These are phyloP conservation scores for Microplitis mediator DNA, from an alignment of 1,140 invertebrate genomes.

Conservation along the genomic window DNA sequence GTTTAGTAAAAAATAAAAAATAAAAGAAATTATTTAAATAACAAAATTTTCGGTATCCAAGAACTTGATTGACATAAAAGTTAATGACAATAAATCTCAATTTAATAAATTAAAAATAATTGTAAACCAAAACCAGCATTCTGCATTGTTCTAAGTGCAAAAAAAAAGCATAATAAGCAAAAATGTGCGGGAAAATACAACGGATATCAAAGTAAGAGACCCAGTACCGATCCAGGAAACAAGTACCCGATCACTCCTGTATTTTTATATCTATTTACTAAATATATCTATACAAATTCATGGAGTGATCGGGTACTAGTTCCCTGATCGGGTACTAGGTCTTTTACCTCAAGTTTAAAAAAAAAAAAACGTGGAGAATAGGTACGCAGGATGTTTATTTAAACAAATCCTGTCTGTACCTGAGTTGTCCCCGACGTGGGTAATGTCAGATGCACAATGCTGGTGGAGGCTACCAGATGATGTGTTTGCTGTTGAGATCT, in stretches of 20 bases:
- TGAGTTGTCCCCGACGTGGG: constrained; percentile 72
- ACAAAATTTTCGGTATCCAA: too few species aligned
- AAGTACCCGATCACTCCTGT: too few species aligned
- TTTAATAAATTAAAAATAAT: not conserved
- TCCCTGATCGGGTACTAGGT: too few species aligned
- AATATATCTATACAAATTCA: too few species aligned
- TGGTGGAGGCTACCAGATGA: constrained; percentile 72
- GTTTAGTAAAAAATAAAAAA: too few species aligned
- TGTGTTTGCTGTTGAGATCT: constrained; percentile 62
- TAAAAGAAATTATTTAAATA: too few species aligned
- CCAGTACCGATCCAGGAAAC: too few species aligned
- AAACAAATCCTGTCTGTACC: constrained; percentile 63
- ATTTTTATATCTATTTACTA: too few species aligned
- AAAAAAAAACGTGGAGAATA: constrained; percentile 19
- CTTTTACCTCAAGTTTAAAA: not conserved
- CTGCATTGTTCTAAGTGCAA: constrained; percentile 44
- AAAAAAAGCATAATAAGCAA: not conserved
- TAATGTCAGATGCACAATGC: constrained; percentile 83
- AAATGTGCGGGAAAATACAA: not conserved
- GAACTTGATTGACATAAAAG: too few species aligned
- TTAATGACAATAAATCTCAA: not conserved
- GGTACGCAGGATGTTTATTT: constrained; percentile 52
- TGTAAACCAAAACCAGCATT: constrained; percentile 54
- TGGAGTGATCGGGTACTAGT: too few species aligned
- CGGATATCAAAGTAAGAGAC: not conserved